Conservation (phyloP, 1,140 invertebrate genomes). For the Drosophila seguyi region DNA sequence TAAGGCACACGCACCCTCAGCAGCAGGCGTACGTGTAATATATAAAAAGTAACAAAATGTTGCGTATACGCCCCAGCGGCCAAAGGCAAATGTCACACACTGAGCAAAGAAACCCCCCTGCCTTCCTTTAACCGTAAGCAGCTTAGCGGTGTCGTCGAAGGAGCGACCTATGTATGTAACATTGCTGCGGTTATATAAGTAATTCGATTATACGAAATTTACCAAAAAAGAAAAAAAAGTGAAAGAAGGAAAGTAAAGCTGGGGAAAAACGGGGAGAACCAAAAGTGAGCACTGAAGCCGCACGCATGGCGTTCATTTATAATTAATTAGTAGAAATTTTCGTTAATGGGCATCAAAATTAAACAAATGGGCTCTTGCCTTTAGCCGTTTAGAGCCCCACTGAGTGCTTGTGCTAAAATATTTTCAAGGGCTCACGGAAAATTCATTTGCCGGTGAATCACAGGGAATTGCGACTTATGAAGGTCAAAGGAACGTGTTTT, state of each 20-base stretch:
- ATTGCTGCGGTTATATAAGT: slow-evolving; percentile 70
- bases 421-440: not conserved
- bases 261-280: slow-evolving; percentile 3
- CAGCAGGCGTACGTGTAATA: slow-evolving; percentile 27
- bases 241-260: not conserved
- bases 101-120: slow-evolving; percentile 44
- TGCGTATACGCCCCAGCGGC: slow-evolving; percentile 64
- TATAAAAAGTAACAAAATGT: slow-evolving; percentile 77
- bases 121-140: slow-evolving; percentile 65
- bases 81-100: slow-evolving; percentile 78
- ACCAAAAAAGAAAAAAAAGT: slow-evolving; percentile 19
- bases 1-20: not conserved
- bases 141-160: slow-evolving; percentile 70
- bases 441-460: slow-evolving; percentile 6
- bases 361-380: slow-evolving; percentile 56
- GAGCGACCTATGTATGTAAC: slow-evolving; percentile 25
- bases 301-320: slow-evolving; percentile 67
- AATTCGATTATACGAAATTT: slow-evolving; percentile 76
- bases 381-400: slow-evolving; percentile 17
- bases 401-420: not conserved
- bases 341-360: slow-evolving; percentile 65
- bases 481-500: slow-evolving; percentile 2
- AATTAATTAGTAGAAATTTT: slow-evolving; percentile 70
- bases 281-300: slow-evolving; percentile 6
- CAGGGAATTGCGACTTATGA: not conserved